Conservation (phyloP, 2,888 invertebrate species). For the Lasiommata megera region DNA sequence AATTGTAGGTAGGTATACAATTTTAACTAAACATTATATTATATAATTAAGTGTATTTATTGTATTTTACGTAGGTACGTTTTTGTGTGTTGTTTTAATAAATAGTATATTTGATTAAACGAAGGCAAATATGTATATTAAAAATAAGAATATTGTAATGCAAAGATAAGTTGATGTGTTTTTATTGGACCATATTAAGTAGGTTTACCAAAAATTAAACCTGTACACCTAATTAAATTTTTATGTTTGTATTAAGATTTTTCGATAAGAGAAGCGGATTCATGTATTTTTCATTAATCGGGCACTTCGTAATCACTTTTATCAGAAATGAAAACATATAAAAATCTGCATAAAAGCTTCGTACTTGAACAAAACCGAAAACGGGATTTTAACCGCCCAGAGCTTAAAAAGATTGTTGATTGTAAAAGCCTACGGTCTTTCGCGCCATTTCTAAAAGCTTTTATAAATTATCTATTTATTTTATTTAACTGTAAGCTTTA, state of each 20-base stretch:
- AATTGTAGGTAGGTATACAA: slow-evolving; percentile 19
- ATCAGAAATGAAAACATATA: not conserved
- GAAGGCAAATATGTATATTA: too few species aligned
- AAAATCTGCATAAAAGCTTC: slow-evolving; percentile 12
- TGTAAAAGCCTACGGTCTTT: slow-evolving; percentile 32
- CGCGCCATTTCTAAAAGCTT: slow-evolving; percentile 37
- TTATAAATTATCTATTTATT: slow-evolving; percentile 17
- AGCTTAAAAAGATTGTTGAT: slow-evolving; percentile 27
- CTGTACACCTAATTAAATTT: too few species aligned
- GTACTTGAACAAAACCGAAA: slow-evolving; percentile 21
- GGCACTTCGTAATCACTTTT: not conserved
- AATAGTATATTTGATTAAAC: too few species aligned
- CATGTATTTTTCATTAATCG: not conserved
- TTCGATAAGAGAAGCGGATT: not conserved
- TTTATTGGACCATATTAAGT: too few species aligned
- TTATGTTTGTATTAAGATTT: not conserved
- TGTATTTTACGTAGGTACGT: too few species aligned
- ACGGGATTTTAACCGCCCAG: slow-evolving; percentile 21
- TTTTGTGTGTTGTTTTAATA: too few species aligned
- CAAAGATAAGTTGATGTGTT: too few species aligned
- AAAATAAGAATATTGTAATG: too few species aligned
- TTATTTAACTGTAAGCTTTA: slow-evolving; percentile 14
- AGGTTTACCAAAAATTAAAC: too few species aligned
- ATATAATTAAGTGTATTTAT: too few species aligned
- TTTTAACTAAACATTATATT: slow-evolving; percentile 1